Base-by-base conservation (phyloP, 2,888 invertebrate genomes). In the Amphipyra berbera region DNA sequence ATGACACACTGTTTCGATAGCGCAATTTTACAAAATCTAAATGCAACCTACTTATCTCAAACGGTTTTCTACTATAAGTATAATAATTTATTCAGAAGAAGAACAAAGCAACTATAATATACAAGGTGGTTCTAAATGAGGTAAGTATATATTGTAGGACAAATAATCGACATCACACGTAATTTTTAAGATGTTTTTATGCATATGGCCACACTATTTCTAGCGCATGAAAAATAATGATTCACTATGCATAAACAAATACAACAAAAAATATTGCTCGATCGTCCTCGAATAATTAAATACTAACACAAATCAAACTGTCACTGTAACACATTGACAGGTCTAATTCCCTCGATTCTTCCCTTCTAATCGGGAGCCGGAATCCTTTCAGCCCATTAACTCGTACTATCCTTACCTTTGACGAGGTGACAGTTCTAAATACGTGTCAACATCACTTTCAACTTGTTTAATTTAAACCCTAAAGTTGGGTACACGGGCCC, bases 371-470 rank as follows among this genome's bases (percentile, higher is more conserved):
- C 63, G 48, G 30, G 50, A 62, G 54, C 52, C 56, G 41, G 68
- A 73, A 70, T 64, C 77, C 67, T 68, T 72, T 69, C 44, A 48
- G 47, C 61, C 54, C 57, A 66, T 73, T 77, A 70, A 65, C 65
- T 58, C 57, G 58, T 71, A 58, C 67, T 68, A 68, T 73, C 69
- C 70, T 60, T 76, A 76, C 76, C 73, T 78, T 74, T 78, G 74
- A 76, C 68, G 68, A 72, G 76, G 79, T 74, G 79, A 68, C 79
- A 73, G 68, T 46, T 72, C 65, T 49, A 57, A 76, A 79, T 71
- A 75, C 75, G 77, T 77, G 75, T 70, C 72, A 75, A 79, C 74
- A 75, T 68, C 79, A 75, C 77, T 79, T 79, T 69, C 75, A 79
- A 79, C 75, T 79, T 79, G 66, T 79, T 77, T 77, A 75, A 79